Evolutionary conservation across 2,797 vertebrate species (phyloP), one percentile per base, ranked within the genome.

Genomic region (Parauchenoglanis punctatus): DNA sequence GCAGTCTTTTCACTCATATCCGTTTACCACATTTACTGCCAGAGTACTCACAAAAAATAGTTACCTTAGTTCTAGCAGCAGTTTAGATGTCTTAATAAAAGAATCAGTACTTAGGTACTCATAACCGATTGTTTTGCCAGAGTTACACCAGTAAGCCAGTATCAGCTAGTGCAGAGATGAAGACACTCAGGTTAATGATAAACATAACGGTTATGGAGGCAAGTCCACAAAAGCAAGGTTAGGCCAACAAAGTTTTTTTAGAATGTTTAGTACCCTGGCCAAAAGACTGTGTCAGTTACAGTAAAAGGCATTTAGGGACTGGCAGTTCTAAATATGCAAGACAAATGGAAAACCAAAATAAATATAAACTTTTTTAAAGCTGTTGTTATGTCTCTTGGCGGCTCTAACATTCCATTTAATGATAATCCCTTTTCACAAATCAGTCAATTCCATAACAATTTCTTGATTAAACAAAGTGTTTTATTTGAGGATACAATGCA

Each of bases 251-350:
- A 35, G 46, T 0, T 65, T 28, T 75, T 82, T 65, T 35, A 23
- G 11, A 65, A 18, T 49, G n/a, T 52, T 67, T 67, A 20, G 81
- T 67, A 31, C 46, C 40, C 15, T 49, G 17, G 25, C 61, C 81
- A 83, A 83, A 83, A 67, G 81, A 31, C n/a, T 67, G 49, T 70
- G 23, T n/a, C 75, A 89, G 58, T 86, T 86, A 89, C 81, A 10
- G 84, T 81, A 89, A 89, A 56, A 72, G 8, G 25, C 0, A 12
- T 31, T 20, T 58, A 44, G 0, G 0, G 23, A 70, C 31, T 58
- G 17, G 0, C 7, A 65, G 40, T 7, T 46, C 6, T 81, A 63
- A n/a, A 46, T 46, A 46, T 46, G 23, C 58, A 81, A 44, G 40
- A 44, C 54, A 78, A 20, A 31, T 54, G 8, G 25, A 56, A 78